A percentile compares a stretch with the other conserved stretches of the same genome.
Evolutionary conservation across 2,113 vertebrate species (phyloP).

Genomic region (Taxidea taxus): DNA sequence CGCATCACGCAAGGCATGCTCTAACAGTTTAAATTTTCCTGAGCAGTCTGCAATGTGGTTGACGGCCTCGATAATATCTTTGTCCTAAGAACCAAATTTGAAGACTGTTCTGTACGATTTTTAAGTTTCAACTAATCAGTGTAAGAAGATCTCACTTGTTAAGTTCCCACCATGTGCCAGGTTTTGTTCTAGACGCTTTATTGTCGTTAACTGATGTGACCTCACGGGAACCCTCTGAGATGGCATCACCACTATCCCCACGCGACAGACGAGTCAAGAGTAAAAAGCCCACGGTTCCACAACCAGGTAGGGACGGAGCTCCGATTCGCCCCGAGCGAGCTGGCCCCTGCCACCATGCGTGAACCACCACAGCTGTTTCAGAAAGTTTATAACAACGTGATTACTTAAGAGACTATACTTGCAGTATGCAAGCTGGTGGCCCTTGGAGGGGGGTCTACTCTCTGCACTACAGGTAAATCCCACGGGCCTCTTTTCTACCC

Average conservation of each 20-base stretch:
- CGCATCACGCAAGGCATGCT: conserved; percentile 77
- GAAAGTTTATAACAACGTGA: not conserved
- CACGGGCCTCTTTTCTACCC: not conserved
- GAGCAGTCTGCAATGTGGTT: conserved; percentile 85
- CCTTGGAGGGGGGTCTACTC: not conserved
- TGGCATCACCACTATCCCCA: accelerated
- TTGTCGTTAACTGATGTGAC: not conserved
- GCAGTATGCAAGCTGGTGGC: not conserved
- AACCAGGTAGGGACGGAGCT: not conserved
- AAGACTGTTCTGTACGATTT: not conserved
- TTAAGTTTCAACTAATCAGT: not conserved
- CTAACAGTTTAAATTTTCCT: conserved; percentile 81
- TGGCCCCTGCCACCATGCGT: not conserved
- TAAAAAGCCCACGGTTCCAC: not conserved
- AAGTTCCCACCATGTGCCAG: not conserved
- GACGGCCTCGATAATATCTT: conserved; percentile 87
- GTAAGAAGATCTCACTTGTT: not conserved
- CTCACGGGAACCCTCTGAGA: not conserved
- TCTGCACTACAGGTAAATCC: not conserved
- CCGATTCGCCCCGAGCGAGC: not conserved
- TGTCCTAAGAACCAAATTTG: conserved; percentile 82
- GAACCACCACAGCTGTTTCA: not conserved
- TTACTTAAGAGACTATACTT: not conserved
- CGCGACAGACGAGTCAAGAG: not conserved
- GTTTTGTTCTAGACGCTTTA: not conserved